Evolutionary conservation across 1,140 invertebrate species (phyloP).

Genomic region (Orchestia grillus): DNA sequence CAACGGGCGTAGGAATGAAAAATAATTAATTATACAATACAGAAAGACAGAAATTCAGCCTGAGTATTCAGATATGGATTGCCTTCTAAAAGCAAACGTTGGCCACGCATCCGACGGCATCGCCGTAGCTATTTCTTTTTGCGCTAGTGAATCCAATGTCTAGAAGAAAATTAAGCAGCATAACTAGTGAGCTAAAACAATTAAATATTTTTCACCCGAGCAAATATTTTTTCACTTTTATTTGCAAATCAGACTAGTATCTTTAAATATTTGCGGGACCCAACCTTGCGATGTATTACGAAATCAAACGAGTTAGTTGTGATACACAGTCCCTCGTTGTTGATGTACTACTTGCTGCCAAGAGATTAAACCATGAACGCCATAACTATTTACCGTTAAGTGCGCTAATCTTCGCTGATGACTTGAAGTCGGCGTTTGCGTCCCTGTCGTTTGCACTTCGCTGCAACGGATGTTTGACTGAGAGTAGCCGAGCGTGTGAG

Average conservation of each 20-base stretch:
- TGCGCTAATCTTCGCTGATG: neutral
- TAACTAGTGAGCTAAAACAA: neutral
- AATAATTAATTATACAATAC: neutral
- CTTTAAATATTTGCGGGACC: neutral
- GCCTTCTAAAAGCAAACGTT: neutral
- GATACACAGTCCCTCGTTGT: neutral
- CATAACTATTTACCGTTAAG: neutral
- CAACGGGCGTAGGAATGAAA: neutral
- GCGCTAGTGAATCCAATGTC: neutral
- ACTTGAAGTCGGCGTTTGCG: neutral
- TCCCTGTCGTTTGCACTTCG: neutral
- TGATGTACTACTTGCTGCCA: neutral
- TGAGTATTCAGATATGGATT: neutral
- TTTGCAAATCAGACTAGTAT: neutral
- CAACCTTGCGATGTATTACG: neutral
- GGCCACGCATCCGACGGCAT: too few species aligned
- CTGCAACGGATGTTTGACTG: neutral
- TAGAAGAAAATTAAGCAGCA: neutral
- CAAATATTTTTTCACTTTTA: neutral
- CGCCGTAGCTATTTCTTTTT: neutral
- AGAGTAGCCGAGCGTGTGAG: neutral
- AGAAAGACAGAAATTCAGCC: too few species aligned
- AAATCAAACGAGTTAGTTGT: neutral
- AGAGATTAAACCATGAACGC: neutral
- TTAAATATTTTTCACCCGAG: neutral